These are phyloP conservation scores for Lacerta bilineata DNA, from an alignment of 2,797 vertebrate species.

Conservation along the genomic window DNA sequence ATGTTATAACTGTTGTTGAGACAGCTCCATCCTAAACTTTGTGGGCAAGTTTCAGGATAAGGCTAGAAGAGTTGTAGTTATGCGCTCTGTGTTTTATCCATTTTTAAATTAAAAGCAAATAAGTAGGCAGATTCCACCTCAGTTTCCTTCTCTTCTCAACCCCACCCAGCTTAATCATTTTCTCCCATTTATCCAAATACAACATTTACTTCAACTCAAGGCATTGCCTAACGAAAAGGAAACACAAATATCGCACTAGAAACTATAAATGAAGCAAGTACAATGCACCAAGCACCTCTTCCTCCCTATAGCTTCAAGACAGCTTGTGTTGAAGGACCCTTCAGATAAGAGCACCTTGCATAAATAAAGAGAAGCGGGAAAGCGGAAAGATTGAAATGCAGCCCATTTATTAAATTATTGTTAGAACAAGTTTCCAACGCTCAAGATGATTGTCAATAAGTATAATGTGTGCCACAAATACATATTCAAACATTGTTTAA, in stretches of 20 bases:
- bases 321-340: not conserved
- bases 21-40: not conserved
- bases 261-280: not conserved
- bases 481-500: not conserved
- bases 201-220: not conserved
- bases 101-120: not conserved
- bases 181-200: not conserved
- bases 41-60: not conserved
- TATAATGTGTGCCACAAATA: not conserved
- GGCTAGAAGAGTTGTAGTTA: not conserved
- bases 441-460: not conserved
- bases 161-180: not conserved
- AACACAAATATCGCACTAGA: not conserved
- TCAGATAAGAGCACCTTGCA: no score
- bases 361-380: not conserved
- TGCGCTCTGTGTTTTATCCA: not conserved
- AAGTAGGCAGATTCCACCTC: not conserved
- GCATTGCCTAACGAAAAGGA: not conserved
- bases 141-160: not conserved
- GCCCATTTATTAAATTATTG: not conserved
- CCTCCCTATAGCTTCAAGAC: not conserved
- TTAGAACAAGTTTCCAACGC: not conserved
- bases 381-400: not conserved
- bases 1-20: not conserved
- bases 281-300: not conserved